Evolutionary conservation across 2,888 invertebrate genomes (phyloP).

Genomic region (Drosophila prolongata): DNA sequence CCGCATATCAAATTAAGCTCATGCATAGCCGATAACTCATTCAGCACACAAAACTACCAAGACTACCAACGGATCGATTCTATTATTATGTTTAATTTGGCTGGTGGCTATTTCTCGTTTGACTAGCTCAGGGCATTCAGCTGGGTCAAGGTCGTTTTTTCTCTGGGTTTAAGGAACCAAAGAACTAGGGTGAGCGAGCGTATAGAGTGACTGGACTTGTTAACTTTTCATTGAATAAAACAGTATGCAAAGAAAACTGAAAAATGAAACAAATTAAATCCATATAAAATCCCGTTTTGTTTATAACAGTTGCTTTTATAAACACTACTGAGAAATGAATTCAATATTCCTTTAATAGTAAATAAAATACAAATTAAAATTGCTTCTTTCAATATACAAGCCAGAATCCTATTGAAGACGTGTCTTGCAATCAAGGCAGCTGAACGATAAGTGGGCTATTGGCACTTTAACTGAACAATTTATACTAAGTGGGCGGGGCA

Average conservation of each 20-base stretch:
- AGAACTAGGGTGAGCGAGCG: constrained; percentile 4
- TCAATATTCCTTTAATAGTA: background rate
- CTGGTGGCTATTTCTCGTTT: constrained; percentile 6
- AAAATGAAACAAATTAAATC: background rate
- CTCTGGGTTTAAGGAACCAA: constrained; percentile 1
- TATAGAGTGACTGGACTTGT: background rate
- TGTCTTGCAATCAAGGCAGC: background rate
- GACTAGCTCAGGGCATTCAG: constrained; percentile 1
- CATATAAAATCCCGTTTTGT: background rate
- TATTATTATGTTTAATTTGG: constrained; percentile 17
- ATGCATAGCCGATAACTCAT: constrained; percentile 17
- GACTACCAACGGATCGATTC: constrained; percentile 10
- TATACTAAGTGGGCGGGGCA: background rate
- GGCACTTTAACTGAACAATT: constrained; percentile 9
- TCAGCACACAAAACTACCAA: constrained; percentile 9
- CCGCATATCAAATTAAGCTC: constrained; percentile 24
- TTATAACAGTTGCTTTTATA: background rate
- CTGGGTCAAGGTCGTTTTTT: constrained; percentile 33
- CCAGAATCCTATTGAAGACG: background rate
- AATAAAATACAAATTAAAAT: background rate
- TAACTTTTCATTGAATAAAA: background rate
- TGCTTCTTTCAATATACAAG: background rate
- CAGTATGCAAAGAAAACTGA: background rate
- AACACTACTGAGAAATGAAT: background rate
- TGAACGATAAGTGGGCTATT: constrained; percentile 6